phyloP scores from a whole-genome alignment of 2,113 vertebrate genomes.

The Aegithalos caudatus region DNA sequence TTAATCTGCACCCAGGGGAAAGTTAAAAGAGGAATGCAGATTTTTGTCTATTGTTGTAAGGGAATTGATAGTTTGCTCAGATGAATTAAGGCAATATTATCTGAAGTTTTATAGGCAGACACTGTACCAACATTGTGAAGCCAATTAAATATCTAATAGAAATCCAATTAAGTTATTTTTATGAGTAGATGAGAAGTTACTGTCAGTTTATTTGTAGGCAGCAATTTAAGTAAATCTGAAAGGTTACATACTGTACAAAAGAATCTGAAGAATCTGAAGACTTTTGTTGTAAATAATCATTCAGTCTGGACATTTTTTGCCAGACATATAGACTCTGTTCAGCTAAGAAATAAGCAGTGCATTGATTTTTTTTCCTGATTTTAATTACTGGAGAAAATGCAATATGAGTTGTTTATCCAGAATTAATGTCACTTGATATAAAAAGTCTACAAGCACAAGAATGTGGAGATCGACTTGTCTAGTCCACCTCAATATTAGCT shows the following conservation, averaged over 20 bases:
- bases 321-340: background rate
- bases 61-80: slow-evolving; percentile 21
- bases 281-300: background rate
- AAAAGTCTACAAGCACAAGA: background rate
- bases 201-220: slow-evolving; percentile 18
- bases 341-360: background rate
- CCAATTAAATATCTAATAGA: slow-evolving; percentile 26
- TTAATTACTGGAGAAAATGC: background rate
- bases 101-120: background rate
- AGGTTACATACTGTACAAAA: background rate
- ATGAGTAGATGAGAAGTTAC: background rate
- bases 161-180: slow-evolving; percentile 35
- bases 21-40: background rate
- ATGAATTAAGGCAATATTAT: slow-evolving; percentile 20
- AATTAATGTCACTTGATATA: background rate
- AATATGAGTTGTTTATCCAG: background rate
- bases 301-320: background rate
- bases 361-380: background rate
- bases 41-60: slow-evolving; percentile 24
- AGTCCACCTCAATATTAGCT: background rate
- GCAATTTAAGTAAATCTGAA: background rate
- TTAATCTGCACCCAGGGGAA: background rate
- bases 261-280: background rate
- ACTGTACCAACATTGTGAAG: background rate
- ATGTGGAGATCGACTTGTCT: background rate